A percentile compares a stretch with the other conserved stretches of the same genome.
These are phyloP conservation scores for Schizaphis graminum DNA, from an alignment of 2,888 invertebrate genomes.

Conservation along the genomic window DNA sequence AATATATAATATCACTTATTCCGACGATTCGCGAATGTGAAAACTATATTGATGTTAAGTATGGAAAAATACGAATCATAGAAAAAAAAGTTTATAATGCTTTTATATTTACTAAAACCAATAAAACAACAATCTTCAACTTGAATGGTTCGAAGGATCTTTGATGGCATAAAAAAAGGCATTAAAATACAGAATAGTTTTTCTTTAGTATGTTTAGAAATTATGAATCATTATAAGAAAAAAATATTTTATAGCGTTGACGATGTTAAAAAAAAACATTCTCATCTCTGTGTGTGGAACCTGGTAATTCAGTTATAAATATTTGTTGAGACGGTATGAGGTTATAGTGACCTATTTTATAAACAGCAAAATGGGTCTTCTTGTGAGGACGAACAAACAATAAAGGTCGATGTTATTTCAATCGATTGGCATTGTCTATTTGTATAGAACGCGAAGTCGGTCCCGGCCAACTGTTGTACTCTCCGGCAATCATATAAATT, in stretches of 20 bases:
- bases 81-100: neutral
- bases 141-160: neutral
- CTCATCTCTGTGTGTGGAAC: neutral
- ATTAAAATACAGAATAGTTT: neutral
- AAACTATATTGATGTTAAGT: neutral
- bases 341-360: conserved; percentile 29
- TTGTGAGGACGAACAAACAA: neutral
- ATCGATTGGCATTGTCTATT: conserved; percentile 54
- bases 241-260: neutral
- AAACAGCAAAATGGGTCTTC: neutral
- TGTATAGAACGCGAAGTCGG: neutral
- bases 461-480: conserved; percentile 36
- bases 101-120: neutral
- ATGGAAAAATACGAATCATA: neutral
- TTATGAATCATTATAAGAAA: neutral
- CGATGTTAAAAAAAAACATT: neutral
- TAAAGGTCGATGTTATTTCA: conserved; percentile 42
- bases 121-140: neutral
- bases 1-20: neutral
- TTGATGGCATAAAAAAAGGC: neutral
- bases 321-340: neutral
- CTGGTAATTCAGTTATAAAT: neutral
- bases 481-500: neutral
- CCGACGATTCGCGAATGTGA: neutral
- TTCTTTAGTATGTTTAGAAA: neutral